Conservation (phyloP, 2,113 vertebrate species). For the Istiophorus platypterus region DNA sequence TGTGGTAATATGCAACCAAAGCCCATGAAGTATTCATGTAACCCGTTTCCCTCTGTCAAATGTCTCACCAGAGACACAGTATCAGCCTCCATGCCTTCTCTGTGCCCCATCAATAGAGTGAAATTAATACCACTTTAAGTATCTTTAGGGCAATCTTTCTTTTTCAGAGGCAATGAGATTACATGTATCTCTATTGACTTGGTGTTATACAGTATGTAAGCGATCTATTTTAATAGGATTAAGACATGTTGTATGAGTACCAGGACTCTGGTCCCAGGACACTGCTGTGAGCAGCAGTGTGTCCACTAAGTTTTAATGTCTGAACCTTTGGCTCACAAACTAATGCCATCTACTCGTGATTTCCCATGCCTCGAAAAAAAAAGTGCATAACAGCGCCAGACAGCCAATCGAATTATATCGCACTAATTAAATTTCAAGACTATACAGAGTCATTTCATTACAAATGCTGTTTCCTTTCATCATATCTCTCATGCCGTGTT, state of each 20-base stretch:
- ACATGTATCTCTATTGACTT: constrained; percentile 75
- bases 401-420: constrained; percentile 37
- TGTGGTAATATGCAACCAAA: constrained; percentile 61
- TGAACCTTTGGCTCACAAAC: constrained; percentile 32
- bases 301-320: constrained; percentile 45
- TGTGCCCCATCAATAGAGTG: constrained; percentile 70
- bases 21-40: constrained; percentile 72
- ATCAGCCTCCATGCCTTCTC: constrained; percentile 62
- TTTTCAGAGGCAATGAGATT: constrained; percentile 79
- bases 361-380: background rate
- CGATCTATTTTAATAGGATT: constrained; percentile 82
- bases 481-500: constrained; percentile 43
- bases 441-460: constrained; percentile 53
- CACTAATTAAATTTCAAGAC: constrained; percentile 61
- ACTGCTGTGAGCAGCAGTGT: constrained; percentile 33
- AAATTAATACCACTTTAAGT: constrained; percentile 79
- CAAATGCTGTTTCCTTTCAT: constrained; percentile 46
- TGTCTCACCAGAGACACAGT: constrained; percentile 68
- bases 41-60: constrained; percentile 70
- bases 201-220: constrained; percentile 77
- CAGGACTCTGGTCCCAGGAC: constrained; percentile 38
- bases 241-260: constrained; percentile 63
- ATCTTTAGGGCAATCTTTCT: constrained; percentile 76
- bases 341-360: constrained; percentile 11
- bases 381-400: background rate